phyloP scores from a whole-genome alignment of 2,113 vertebrate species.

The Phrynocephalus versicolor region DNA sequence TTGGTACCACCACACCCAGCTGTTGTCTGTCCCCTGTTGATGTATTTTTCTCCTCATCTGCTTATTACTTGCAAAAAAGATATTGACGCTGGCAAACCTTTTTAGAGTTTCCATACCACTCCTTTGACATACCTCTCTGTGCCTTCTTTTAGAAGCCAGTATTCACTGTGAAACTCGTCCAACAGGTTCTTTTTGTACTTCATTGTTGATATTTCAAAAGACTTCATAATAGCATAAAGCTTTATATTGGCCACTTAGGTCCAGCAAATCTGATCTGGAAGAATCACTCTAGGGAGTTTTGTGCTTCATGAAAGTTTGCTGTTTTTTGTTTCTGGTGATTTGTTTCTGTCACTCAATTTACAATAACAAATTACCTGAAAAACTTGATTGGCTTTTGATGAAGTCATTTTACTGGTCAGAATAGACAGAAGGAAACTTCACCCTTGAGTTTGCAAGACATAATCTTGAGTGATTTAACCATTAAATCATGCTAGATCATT shows the following conservation, averaged over 20 bases:
- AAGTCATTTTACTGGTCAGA: too few species aligned
- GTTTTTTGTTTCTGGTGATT: conserved; percentile 11
- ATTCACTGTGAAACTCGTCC: background rate
- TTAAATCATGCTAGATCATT: too few species aligned
- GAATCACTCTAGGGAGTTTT: background rate
- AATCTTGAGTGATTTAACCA: too few species aligned
- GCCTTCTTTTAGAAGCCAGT: background rate
- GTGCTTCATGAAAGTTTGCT: conserved; percentile 23
- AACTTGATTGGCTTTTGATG: background rate
- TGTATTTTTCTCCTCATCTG: background rate
- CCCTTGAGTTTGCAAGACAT: too few species aligned
- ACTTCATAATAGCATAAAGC: background rate
- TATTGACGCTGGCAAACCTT: background rate
- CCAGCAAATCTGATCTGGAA: background rate
- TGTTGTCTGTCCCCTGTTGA: background rate
- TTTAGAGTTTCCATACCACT: background rate
- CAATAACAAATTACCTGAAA: background rate
- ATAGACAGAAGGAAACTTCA: too few species aligned
- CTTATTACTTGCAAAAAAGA: background rate
- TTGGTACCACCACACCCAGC: background rate
- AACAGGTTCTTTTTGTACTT: background rate
- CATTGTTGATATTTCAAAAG: background rate
- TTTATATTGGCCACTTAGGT: background rate
- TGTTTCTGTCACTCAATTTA: background rate
- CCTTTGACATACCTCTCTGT: background rate